These are phyloP conservation scores for Theretra japonica DNA, from an alignment of 2,888 invertebrate species.

Conservation along the genomic window DNA sequence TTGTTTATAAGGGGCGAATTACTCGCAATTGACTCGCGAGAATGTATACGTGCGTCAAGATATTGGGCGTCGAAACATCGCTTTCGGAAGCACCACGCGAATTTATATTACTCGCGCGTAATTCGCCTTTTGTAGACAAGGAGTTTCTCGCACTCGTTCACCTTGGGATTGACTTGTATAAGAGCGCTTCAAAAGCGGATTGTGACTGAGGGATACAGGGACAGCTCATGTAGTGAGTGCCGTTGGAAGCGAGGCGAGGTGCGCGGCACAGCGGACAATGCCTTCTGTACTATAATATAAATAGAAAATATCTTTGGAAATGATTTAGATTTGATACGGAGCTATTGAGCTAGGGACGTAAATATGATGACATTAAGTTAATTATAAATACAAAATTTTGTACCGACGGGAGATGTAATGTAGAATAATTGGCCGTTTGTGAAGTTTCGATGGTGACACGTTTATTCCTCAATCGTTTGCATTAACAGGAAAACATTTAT, in stretches of 20 bases:
- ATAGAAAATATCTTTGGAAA: slow-evolving; percentile 55
- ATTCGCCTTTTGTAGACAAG: no score
- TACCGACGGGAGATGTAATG: slow-evolving; percentile 14
- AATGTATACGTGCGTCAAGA: no score
- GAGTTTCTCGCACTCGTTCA: no score
- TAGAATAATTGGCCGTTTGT: slow-evolving; percentile 2
- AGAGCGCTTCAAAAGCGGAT: neutral
- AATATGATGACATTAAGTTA: slow-evolving; percentile 24
- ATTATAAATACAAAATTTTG: slow-evolving; percentile 17
- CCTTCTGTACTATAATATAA: slow-evolving; percentile 56
- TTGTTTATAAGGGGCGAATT: no score
- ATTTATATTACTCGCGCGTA: no score
- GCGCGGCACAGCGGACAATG: slow-evolving; percentile 41
- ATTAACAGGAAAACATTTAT: slow-evolving; percentile 4
- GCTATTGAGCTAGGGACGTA: slow-evolving; percentile 27
- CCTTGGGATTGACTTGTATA: no score
- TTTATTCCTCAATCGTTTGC: neutral
- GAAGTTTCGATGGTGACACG: neutral
- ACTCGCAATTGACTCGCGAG: no score
- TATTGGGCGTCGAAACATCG: no score
- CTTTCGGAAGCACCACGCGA: no score
- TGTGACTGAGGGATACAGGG: slow-evolving; percentile 2
- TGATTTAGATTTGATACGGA: slow-evolving; percentile 66
- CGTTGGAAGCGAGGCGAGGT: neutral
- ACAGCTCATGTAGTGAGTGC: neutral